Percentiles rank a stretch among this genome's conserved stretches.
Evolutionary conservation across 2,888 invertebrate genomes (phyloP).

Genomic region (Hydrotaea cyrtoneurina): DNA sequence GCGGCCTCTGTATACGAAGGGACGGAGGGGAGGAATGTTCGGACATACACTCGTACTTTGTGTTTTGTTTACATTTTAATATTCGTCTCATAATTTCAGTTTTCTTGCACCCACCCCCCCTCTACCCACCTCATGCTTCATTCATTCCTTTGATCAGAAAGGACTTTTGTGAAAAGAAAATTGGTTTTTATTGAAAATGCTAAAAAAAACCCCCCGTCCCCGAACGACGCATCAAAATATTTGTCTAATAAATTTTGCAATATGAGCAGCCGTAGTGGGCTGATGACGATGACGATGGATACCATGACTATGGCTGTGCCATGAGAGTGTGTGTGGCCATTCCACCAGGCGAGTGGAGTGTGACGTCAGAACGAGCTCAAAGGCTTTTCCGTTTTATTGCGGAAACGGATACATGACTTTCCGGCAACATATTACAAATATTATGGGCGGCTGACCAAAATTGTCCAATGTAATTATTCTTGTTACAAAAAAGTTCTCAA

Average conservation of each 20-base stretch:
- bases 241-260: too few species aligned
- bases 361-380: neutral
- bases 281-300: too few species aligned
- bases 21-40: neutral
- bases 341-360: too few species aligned
- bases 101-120: too few species aligned
- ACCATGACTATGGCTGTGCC: too few species aligned
- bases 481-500: too few species aligned
- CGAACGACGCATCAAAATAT: too few species aligned
- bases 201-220: neutral
- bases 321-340: too few species aligned
- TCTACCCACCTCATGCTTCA: neutral
- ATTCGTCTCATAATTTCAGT: slow-evolving; percentile 7
- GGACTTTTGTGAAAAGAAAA: slow-evolving; percentile 8
- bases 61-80: slow-evolving; percentile 39
- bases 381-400: neutral
- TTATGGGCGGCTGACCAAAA: neutral
- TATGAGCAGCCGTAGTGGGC: too few species aligned
- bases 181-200: slow-evolving; percentile 2
- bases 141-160: slow-evolving; percentile 10
- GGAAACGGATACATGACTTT: slow-evolving; percentile 29
- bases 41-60: neutral
- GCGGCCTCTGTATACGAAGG: neutral
- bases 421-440: neutral
- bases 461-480: neutral